phyloP scores from a whole-genome alignment of 2,888 invertebrate genomes.

The Tiliacea aurago region DNA sequence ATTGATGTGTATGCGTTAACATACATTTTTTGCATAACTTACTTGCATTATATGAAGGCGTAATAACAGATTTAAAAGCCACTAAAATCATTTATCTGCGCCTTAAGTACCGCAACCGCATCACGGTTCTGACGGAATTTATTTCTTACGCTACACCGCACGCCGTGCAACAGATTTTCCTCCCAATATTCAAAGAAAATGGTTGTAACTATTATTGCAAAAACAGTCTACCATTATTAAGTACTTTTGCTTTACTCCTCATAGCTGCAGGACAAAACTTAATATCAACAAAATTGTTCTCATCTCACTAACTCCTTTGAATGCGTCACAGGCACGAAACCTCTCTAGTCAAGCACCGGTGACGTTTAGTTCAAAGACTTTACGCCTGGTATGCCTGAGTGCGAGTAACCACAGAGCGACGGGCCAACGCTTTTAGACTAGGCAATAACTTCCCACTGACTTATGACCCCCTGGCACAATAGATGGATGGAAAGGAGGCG shows the following conservation, averaged over 20 bases:
- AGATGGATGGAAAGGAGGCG: neutral
- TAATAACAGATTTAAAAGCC: too few species aligned
- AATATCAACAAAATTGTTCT: neutral
- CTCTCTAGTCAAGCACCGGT: neutral
- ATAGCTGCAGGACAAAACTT: neutral
- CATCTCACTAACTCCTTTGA: constrained; percentile 13
- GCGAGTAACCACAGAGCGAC: constrained; percentile 9
- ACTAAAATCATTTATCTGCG: too few species aligned
- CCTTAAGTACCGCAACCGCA: too few species aligned
- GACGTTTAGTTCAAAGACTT: constrained; percentile 27
- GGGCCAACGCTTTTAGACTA: constrained; percentile 23
- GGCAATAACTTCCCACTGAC: constrained; percentile 29
- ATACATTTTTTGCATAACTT: too few species aligned
- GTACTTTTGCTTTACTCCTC: neutral
- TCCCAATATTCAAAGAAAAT: neutral
- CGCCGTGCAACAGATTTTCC: neutral
- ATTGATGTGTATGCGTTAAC: too few species aligned
- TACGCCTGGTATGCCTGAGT: neutral
- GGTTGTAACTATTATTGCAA: neutral
- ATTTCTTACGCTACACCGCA: neutral
- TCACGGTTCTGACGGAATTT: too few species aligned
- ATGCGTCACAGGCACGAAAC: neutral
- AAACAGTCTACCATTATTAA: neutral
- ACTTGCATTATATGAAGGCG: too few species aligned
- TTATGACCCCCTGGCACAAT: constrained; percentile 40